Evolutionary conservation across 1,140 invertebrate species (phyloP), one percentile per base, ranked within the genome.

Genomic region (Laodelphax striatellus): DNA sequence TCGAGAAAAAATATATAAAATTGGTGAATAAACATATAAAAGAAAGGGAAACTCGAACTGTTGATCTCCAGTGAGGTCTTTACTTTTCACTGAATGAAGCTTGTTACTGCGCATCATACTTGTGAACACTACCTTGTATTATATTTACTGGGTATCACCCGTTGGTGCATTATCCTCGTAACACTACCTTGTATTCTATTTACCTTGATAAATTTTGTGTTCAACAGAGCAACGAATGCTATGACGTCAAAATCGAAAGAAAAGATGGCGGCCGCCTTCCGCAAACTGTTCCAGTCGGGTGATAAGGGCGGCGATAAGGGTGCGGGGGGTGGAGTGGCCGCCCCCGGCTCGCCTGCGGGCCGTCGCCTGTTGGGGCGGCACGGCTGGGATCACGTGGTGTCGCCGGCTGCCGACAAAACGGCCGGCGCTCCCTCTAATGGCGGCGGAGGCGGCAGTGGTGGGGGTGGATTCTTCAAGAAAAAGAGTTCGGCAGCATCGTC

Each of bases 171-270:
- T n/a, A n/a, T n/a, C n/a, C n/a, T n/a, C n/a, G n/a, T n/a, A n/a
- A n/a, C n/a, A n/a, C n/a, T n/a, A n/a, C n/a, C n/a, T n/a, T n/a
- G n/a, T n/a, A n/a, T n/a, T n/a, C n/a, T n/a, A n/a, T n/a, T n/a
- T n/a, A n/a, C n/a, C n/a, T n/a, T n/a, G n/a, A n/a, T n/a, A n/a
- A n/a, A 6, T 28, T 28, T 28, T 28, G 24, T 28, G 24, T 28
- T 28, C 24, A 28, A 28, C 2, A 28, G 6, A 28, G 6, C 24
- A 28, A 4, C 6, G 24, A 28, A 38, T 31, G 67, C 19, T 52
- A 88, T 87, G 85, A 82, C 83, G 63, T 86, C 84, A 60, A 80
- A 84, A 60, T 84, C 85, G 5, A 88, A 86, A 70, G 80, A 82
- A 66, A 83, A 80, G 71, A 82, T 90, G 34, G 81, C 85, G 5